Evolutionary conservation across 1,140 invertebrate genomes (phyloP), one percentile per base, ranked within the genome.

Genomic region (Drosophila pachea): DNA sequence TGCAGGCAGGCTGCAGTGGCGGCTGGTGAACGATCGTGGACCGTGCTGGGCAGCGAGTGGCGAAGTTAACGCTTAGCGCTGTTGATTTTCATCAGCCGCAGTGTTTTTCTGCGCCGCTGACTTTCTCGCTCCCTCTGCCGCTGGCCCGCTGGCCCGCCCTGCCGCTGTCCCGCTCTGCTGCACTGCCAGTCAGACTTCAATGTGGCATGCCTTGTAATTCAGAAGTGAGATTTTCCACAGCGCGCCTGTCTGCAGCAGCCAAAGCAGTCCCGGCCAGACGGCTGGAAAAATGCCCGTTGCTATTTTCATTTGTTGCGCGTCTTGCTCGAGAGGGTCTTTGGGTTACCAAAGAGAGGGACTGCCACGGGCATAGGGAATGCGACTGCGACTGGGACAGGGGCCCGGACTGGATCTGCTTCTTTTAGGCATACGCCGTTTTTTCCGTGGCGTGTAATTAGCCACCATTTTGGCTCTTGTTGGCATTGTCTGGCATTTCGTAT

Each of bases 211-310:
- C 67, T 65, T 76, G 68, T 87, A 88, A 88, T 88, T 88, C 68
- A 82, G 78, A 88, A 88, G 86, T 88, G 86, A 88, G 86, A 88
- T 88, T 88, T 88, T 88, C 86, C 78, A 83, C 81, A 86, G 73
- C 69, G 79, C 54, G 81, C 61, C 78, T 81, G 78, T 72, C 76
- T 77, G 76, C 77, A 70, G 16, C 63, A 52, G 42, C 36, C 52
- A 2, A 50, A 16, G 53, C 53, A 31, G 43, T 33, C 38, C 22
- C 22, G 3, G 53, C 29, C 22, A 63, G 66, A 68, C 35, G 60
- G 38, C 53, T 69, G 61, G 81, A 78, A 84, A 84, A 84, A 84
- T 86, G 76, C 78, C 66, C 56, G 55, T 86, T 84, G 79, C 81
- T 73, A 86, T 84, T 84, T 81, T 69, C 78, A 75, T 70, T 83